Conservation (phyloP, 1,140 invertebrate genomes). For the Pseudomyrmex pallidus region DNA sequence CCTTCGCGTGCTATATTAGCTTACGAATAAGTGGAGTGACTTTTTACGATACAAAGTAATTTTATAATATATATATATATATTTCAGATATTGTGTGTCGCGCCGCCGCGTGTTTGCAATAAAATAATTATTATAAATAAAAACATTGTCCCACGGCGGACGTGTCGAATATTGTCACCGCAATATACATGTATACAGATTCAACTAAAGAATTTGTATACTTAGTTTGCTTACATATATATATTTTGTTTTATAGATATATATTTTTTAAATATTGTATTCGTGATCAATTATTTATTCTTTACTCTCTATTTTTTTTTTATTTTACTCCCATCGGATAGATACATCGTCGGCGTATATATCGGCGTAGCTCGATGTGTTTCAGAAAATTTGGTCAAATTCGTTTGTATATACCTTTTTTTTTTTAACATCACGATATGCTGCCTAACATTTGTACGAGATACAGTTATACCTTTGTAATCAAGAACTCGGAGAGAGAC, state of each 20-base stretch:
- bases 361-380: conserved; percentile 30
- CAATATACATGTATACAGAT: conserved; percentile 19
- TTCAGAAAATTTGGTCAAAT: conserved; percentile 52
- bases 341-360: conserved; percentile 20
- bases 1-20: not conserved
- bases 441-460: conserved; percentile 53
- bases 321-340: not conserved
- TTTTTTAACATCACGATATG: conserved; percentile 53
- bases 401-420: conserved; percentile 5
- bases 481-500: conserved; percentile 36
- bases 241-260: no score
- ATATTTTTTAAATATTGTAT: not conserved
- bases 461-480: conserved; percentile 47
- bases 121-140: conserved; percentile 1
- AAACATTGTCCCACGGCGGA: not conserved
- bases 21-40: conserved; percentile 22
- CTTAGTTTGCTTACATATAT: not conserved
- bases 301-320: conserved; percentile 12
- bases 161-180: conserved; percentile 47
- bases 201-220: conserved; percentile 26
- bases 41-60: conserved; percentile 43
- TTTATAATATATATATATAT: conserved; percentile 34
- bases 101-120: not conserved
- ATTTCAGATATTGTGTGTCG: not conserved
- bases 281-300: conserved; percentile 23